A percentile compares a stretch with the other conserved stretches of the same genome.
phyloP scores from a whole-genome alignment of 2,113 vertebrate genomes.

The Tiliqua scincoides region DNA sequence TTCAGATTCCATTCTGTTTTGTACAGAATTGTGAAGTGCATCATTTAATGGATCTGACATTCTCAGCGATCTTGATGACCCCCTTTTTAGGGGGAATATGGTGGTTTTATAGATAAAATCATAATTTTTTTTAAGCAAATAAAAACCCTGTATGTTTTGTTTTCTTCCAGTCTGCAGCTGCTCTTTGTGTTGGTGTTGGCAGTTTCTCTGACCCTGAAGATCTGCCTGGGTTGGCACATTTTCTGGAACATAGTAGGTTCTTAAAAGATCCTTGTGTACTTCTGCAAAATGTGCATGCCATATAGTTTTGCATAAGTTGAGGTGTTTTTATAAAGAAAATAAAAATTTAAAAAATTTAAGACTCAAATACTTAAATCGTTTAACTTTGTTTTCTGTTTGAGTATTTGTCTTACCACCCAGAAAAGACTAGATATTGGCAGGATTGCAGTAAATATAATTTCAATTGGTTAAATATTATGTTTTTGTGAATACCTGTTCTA shows the following conservation, averaged over 20 bases:
- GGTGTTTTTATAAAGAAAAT: neutral
- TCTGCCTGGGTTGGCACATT: conserved; percentile 95
- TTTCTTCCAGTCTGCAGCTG: conserved; percentile 90
- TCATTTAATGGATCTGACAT: conserved; percentile 45
- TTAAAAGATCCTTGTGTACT: neutral
- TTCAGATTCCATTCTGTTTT: neutral
- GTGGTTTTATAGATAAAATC: neutral
- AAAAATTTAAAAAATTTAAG: neutral
- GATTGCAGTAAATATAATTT: neutral
- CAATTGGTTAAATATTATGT: neutral
- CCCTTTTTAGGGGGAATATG: neutral
- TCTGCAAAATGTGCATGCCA: neutral
- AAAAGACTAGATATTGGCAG: neutral
- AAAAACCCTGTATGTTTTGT: conserved; percentile 54
- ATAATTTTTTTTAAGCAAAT: conserved; percentile 35
- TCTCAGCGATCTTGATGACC: conserved; percentile 55
- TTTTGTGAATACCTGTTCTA: too few relatives aligned
- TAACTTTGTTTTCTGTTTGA: neutral
- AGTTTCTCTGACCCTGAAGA: conserved; percentile 97
- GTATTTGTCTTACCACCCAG: neutral
- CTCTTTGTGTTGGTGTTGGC: conserved; percentile 92
- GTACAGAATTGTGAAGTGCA: conserved; percentile 31
- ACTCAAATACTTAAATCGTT: neutral
- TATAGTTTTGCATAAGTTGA: neutral
- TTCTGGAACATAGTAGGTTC: conserved; percentile 96